phyloP scores from a whole-genome alignment of 2,888 invertebrate genomes.

The Busseola fusca region DNA sequence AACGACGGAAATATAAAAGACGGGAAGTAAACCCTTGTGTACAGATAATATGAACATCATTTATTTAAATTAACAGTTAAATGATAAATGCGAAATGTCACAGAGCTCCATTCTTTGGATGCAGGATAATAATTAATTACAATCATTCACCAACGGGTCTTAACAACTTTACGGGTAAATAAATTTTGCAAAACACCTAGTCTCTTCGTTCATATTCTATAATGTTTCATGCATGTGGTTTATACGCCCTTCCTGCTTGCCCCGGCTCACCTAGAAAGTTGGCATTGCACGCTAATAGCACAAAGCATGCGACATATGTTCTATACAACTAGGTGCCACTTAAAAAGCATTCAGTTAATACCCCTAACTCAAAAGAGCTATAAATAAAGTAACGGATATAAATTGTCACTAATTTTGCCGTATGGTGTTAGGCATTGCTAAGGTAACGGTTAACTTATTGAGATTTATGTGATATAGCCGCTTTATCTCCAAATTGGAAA shows the following conservation, averaged over 20 bases:
- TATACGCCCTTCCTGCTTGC: conserved; percentile 45
- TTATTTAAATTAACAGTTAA: conserved; percentile 24
- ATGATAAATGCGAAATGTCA: conserved; percentile 37
- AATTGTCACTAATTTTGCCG: conserved; percentile 31
- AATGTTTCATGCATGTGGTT: conserved; percentile 50
- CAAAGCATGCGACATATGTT: conserved; percentile 45
- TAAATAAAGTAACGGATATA: conserved; percentile 33
- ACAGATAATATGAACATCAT: conserved; percentile 9
- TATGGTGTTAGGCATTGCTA: conserved; percentile 13
- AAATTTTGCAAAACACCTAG: conserved; percentile 34
- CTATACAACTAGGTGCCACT: conserved; percentile 22
- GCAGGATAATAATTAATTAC: conserved; percentile 44
- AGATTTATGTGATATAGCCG: background rate
- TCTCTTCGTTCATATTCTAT: conserved; percentile 43
- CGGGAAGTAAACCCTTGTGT: conserved; percentile 1
- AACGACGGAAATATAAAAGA: conserved; percentile 25
- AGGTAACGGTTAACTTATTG: conserved; percentile 15
- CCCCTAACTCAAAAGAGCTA: conserved; percentile 26
- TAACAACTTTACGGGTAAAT: conserved; percentile 52
- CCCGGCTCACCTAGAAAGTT: conserved; percentile 60
- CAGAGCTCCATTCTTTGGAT: conserved; percentile 43
- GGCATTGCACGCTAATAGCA: conserved; percentile 48
- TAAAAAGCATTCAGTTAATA: conserved; percentile 35
- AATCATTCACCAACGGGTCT: conserved; percentile 46
- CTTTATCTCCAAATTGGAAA: background rate